Percentiles rank a stretch among this genome's conserved stretches.
Evolutionary conservation across 2,797 vertebrate genomes (phyloP).

Genomic region (Gobio occitaniae): DNA sequence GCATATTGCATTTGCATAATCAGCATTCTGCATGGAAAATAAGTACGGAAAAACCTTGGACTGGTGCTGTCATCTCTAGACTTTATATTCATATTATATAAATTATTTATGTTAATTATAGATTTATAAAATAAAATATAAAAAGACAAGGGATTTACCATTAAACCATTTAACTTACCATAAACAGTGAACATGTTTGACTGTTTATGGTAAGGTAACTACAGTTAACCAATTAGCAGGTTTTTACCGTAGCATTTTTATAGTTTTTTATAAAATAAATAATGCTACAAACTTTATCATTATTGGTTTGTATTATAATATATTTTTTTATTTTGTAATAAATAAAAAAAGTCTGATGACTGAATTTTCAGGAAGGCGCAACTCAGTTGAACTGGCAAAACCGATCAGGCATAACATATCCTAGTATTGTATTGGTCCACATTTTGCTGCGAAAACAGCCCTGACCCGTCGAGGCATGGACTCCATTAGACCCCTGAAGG

Average conservation of each 20-base stretch:
- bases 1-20: conserved; percentile 16
- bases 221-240: not conserved
- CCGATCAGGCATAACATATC: too few relatives aligned
- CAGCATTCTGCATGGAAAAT: conserved; percentile 7
- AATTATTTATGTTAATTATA: not conserved
- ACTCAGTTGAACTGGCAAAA: not conserved
- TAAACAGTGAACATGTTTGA: not conserved
- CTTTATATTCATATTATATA: not conserved
- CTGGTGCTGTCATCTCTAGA: not conserved
- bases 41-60: conserved; percentile 2
- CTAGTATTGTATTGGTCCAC: too few relatives aligned
- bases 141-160: not conserved
- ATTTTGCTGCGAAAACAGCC: too few relatives aligned
- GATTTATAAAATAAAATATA: not conserved
- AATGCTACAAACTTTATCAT: not conserved
- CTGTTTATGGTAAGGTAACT: not conserved
- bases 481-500: too few relatives aligned
- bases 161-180: not conserved
- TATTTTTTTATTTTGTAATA: not conserved
- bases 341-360: not conserved
- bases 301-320: not conserved
- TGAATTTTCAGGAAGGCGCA: too few relatives aligned
- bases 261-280: not conserved
- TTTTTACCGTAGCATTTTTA: not conserved
- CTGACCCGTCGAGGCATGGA: too few relatives aligned